These are phyloP conservation scores for Coenonympha arcania DNA, from an alignment of 2,888 invertebrate genomes.

Conservation along the genomic window DNA sequence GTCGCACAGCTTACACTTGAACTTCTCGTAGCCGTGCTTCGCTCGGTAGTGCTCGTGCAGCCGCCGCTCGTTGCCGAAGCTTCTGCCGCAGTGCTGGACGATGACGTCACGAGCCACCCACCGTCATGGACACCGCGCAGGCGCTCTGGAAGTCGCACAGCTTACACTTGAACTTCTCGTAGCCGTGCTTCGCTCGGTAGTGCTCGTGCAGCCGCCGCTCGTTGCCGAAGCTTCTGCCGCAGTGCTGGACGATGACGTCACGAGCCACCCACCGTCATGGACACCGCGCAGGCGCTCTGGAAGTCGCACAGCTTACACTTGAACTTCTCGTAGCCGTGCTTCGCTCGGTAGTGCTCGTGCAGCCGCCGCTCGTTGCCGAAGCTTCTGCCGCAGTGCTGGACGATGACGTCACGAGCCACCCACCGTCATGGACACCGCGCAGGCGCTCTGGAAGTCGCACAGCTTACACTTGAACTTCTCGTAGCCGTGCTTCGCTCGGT, in stretches of 20 bases:
- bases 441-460: constrained; percentile 45
- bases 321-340: constrained; percentile 53
- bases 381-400: no score
- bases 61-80: no score
- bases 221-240: no score
- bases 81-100: no score
- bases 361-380: no score
- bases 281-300: constrained; percentile 37
- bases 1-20: constrained; percentile 39
- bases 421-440: constrained; percentile 40
- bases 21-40: constrained; percentile 53
- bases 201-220: constrained; percentile 40
- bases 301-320: constrained; percentile 43
- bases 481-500: constrained; percentile 50
- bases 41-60: constrained; percentile 45
- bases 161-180: constrained; percentile 47
- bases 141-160: constrained; percentile 45
- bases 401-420: no score
- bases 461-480: constrained; percentile 45
- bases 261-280: constrained; percentile 39
- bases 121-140: constrained; percentile 37
- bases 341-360: constrained; percentile 47
- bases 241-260: no score
- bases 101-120: no score
- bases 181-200: constrained; percentile 49